These are phyloP conservation scores for Enteromius thamalakanensis DNA, from an alignment of 2,797 vertebrate species.

Conservation along the genomic window DNA sequence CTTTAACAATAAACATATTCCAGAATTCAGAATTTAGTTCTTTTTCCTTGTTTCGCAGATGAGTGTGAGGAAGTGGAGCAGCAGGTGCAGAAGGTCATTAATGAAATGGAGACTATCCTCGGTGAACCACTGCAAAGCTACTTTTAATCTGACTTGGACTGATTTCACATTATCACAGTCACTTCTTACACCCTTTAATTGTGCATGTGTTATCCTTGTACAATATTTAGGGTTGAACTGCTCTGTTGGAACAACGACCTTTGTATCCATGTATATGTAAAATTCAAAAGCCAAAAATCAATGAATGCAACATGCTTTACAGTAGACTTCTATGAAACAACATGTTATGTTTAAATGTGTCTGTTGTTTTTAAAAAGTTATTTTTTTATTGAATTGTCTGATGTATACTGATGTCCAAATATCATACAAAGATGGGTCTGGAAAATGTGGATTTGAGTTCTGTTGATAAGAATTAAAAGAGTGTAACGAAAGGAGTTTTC, in stretches of 20 bases:
- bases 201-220: background rate
- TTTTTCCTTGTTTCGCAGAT: conserved; percentile 74
- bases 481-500: background rate
- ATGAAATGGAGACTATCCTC: conserved; percentile 87
- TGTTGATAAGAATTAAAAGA: background rate
- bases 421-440: background rate
- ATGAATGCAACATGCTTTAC: background rate
- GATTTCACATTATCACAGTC: background rate
- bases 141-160: conserved; percentile 76
- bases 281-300: background rate
- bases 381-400: conserved; percentile 24
- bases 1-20: background rate
- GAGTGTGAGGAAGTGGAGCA: conserved; percentile 95
- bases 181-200: background rate
- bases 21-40: background rate
- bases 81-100: conserved; percentile 91
- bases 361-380: background rate
- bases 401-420: background rate
- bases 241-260: background rate
- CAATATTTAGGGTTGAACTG: conserved; percentile 30
- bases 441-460: background rate
- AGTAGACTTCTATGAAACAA: background rate
- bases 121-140: conserved; percentile 94
- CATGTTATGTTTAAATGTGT: background rate
- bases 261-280: background rate